Conservation (phyloP, 2,888 invertebrate genomes). For the Tricholauxania praeusta region DNA sequence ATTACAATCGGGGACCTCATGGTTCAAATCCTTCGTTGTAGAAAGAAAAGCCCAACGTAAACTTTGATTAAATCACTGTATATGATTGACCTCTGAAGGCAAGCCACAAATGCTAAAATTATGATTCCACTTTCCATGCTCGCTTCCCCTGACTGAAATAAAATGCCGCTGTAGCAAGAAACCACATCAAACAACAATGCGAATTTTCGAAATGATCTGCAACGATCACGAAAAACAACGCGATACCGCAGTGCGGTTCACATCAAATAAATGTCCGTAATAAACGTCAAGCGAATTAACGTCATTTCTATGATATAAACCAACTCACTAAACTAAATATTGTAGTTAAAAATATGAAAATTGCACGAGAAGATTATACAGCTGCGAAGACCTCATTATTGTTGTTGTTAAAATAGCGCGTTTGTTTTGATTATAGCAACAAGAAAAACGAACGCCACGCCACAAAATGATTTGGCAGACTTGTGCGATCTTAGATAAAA, state of each 20-base stretch:
- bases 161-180: not conserved
- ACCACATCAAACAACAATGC: constrained; percentile 27
- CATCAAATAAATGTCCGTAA: not conserved
- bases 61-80: no score
- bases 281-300: constrained; percentile 22
- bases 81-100: not conserved
- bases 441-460: no score
- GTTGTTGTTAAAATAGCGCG: not conserved
- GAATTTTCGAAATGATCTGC: not conserved
- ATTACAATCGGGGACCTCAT: no score
- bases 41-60: no score
- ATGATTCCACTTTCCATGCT: not conserved
- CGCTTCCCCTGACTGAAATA: no score
- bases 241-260: not conserved
- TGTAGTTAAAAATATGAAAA: not conserved
- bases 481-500: no score
- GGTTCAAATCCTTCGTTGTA: no score
- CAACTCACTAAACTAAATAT: not conserved
- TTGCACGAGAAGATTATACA: no score
- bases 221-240: not conserved
- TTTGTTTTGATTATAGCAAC: not conserved
- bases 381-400: no score
- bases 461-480: no score
- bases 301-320: constrained; percentile 16
- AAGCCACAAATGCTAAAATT: not conserved